phyloP scores from a whole-genome alignment of 1,140 invertebrate species.

The Wiebesia pumilae region DNA sequence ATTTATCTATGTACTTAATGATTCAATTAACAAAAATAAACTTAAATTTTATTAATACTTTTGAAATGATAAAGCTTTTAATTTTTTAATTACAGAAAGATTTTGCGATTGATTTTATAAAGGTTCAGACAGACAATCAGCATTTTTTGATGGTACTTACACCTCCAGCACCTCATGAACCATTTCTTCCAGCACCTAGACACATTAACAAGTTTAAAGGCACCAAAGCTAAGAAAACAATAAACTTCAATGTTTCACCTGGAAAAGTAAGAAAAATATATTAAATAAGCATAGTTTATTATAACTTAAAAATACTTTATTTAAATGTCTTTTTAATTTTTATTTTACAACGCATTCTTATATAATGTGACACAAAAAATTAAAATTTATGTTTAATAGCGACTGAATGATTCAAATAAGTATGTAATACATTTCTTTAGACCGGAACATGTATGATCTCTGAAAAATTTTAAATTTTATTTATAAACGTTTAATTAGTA shows the following conservation, averaged over 20 bases:
- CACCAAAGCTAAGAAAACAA: constrained; percentile 79
- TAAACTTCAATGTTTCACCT: constrained; percentile 82
- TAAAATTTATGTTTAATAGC: too few relatives aligned
- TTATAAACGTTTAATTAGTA: too few relatives aligned
- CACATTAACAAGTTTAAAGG: constrained; percentile 80
- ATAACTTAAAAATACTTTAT: too few relatives aligned
- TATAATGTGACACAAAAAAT: too few relatives aligned
- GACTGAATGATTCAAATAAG: too few relatives aligned
- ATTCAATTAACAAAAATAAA: too few relatives aligned
- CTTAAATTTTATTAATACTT: neutral
- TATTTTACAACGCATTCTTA: too few relatives aligned
- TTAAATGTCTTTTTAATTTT: too few relatives aligned
- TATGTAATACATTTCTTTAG: too few relatives aligned
- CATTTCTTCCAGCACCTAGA: constrained; percentile 86
- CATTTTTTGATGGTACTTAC: constrained; percentile 90
- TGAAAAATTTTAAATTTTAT: too few relatives aligned
- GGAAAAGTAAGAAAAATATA: constrained; percentile 63
- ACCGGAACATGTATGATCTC: too few relatives aligned
- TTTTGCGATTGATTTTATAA: constrained; percentile 78
- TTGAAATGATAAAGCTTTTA: neutral
- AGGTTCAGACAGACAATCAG: constrained; percentile 56
- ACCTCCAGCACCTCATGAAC: constrained; percentile 88
- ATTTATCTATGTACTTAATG: too few relatives aligned
- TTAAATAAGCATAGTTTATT: neutral
- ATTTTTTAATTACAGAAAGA: constrained; percentile 70